Conservation (phyloP, 1,140 invertebrate genomes). For the Asbolus verrucosus region DNA sequence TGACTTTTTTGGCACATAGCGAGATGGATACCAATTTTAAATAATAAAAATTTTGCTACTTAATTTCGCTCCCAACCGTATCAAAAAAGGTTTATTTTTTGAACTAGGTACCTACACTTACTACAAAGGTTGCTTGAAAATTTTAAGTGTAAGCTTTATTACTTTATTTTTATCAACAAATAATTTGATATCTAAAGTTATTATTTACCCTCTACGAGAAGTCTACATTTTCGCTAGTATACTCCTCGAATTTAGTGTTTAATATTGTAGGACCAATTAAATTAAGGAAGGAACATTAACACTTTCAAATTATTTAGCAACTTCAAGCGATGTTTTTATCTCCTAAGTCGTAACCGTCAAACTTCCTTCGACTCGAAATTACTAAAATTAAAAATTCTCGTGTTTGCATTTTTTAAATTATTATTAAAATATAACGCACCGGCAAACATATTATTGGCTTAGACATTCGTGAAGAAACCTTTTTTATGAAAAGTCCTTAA, state of each 20-base stretch:
- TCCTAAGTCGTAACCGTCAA: no score
- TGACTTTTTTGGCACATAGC: no score
- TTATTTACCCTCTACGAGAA: not conserved
- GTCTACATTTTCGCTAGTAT: not conserved
- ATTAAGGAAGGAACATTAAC: not conserved
- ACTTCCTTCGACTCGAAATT: no score
- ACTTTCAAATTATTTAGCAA: no score
- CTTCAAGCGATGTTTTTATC: not conserved
- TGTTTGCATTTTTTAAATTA: not conserved
- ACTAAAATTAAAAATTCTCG: not conserved
- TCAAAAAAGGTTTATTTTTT: no score
- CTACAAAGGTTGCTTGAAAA: no score
- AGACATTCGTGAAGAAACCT: not conserved
- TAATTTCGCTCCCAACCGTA: no score
- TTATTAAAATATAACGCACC: no score
- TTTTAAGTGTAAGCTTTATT: no score
- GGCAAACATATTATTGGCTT: not conserved
- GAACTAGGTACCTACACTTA: no score
- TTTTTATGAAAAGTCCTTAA: conserved; percentile 14
- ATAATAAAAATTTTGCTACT: no score
- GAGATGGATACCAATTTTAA: no score
- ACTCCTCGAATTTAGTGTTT: not conserved
- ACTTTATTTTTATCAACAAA: not conserved
- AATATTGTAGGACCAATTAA: conserved; percentile 2
- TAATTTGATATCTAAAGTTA: conserved; percentile 1